Percentiles rank a stretch among this genome's conserved stretches.
Conservation (phyloP, 2,113 vertebrate species). For the Thymallus thymallus region DNA sequence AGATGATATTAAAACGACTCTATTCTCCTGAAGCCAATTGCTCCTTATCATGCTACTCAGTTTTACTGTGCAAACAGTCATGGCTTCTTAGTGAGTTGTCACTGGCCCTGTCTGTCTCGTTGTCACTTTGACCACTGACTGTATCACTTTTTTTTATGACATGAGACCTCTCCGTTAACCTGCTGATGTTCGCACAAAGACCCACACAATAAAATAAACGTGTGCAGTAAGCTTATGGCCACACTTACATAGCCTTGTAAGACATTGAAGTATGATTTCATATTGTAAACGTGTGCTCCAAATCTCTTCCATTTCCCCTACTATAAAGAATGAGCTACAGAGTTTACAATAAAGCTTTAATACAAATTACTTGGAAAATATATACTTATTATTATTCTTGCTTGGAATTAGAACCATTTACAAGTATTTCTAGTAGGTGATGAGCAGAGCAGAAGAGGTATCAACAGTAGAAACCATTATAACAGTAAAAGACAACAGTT, state of each 20-base stretch:
- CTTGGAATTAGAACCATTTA: constrained; percentile 47
- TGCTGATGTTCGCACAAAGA: too few species aligned
- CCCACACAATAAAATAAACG: too few species aligned
- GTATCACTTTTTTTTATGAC: not conserved
- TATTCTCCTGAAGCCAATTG: constrained; percentile 19
- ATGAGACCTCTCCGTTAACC: not conserved
- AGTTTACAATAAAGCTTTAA: constrained; percentile 58
- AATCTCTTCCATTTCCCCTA: too few species aligned
- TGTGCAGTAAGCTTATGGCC: too few species aligned
- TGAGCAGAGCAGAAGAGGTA: constrained; percentile 8
- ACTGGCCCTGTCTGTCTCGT: not conserved
- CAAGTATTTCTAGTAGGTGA: constrained; percentile 31
- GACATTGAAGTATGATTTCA: too few species aligned
- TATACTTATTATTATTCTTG: constrained; percentile 52
- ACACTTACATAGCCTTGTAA: too few species aligned
- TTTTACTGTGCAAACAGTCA: constrained; percentile 51
- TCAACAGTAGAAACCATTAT: constrained; percentile 16
- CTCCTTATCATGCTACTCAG: constrained; percentile 28
- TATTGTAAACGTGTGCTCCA: too few species aligned
- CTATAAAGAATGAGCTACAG: not conserved
- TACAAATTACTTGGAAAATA: constrained; percentile 63
- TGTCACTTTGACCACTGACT: too few species aligned
- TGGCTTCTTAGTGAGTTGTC: constrained; percentile 4
- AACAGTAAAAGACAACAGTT: constrained; percentile 12
- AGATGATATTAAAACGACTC: constrained; percentile 24